Conservation (phyloP, 2,797 vertebrate species). For the Australoheros facetus region DNA sequence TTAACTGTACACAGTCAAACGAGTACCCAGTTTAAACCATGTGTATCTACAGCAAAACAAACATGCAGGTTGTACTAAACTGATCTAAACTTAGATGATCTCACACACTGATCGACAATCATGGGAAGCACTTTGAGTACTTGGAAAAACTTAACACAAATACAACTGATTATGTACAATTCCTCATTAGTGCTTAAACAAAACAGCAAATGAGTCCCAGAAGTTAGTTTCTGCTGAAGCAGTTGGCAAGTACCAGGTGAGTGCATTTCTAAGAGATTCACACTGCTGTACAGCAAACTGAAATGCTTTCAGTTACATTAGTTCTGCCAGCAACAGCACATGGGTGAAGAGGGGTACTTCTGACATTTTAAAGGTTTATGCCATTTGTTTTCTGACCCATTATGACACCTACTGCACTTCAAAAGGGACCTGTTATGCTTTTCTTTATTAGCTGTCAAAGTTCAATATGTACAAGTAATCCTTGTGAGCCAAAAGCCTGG, state of each 20-base stretch:
- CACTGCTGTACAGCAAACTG: constrained; percentile 17
- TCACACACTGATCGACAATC: constrained; percentile 28
- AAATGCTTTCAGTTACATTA: constrained; percentile 49
- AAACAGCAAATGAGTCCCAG: not conserved
- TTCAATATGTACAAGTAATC: not conserved
- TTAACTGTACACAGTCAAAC: constrained; percentile 20
- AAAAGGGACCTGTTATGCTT: not conserved
- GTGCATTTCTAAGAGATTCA: not conserved
- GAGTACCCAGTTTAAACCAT: constrained; percentile 38
- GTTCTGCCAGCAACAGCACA: constrained; percentile 7
- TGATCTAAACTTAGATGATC: constrained; percentile 19
- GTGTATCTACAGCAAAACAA: constrained; percentile 27
- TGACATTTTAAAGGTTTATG: constrained; percentile 3
- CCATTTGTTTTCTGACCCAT: not conserved
- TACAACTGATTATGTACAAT: constrained; percentile 53
- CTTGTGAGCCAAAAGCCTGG: not conserved
- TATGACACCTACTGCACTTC: not conserved
- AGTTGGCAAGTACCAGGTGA: constrained; percentile 47
- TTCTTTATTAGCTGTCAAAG: not conserved
- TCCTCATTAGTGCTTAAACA: constrained; percentile 42
- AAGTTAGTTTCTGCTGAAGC: constrained; percentile 20
- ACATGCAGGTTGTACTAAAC: constrained; percentile 6
- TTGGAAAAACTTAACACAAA: constrained; percentile 30
- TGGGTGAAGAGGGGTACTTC: not conserved
- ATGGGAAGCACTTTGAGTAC: constrained; percentile 53